Base-by-base conservation (phyloP, 2,797 vertebrate genomes). In the Neosalanx taihuensis region DNA sequence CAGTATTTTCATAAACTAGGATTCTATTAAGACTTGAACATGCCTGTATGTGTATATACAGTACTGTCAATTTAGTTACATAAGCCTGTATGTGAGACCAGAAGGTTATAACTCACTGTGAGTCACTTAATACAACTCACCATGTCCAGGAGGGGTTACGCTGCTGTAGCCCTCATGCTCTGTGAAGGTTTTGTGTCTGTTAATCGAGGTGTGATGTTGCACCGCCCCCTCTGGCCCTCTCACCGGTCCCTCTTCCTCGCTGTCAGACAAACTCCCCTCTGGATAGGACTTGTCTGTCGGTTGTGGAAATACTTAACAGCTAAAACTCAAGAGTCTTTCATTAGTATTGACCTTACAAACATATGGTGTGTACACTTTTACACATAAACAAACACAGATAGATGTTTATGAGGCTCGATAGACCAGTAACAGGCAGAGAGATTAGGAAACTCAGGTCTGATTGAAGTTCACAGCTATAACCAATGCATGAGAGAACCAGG, bases 161-260 rank as follows among this genome's bases (percentile, higher is more conserved):
- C 96, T 96, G 92, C 94, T 96, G 91, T 95, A 96, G 41, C 94
- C 94, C 74, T 94, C 95, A 80, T 93, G 95, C 81, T 96, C 94
- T 3, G 89, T 85, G 74, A 93, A 92, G 84, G 93, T 93, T 77
- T 94, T 94, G 67, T 93, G 90, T 76, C 91, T 93, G 76, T 90
- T 92, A 88, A 94, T 93, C 95, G 94, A 97, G 59, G 87, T 81
- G 76, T 93, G 93, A 74, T 90, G 80, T 70, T 93, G 94, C 74
- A 86, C 88, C 79, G 79, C 87, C 53, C 85, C 89, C 76, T 95
- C 93, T 1, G 90, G 90, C 73, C 89, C 92, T 88, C 91, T 93
- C 82, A 92, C 92, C 79, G 92, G 68, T 0, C 87, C 91, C 81
- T 97, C 96, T 81, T 96, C 96, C 88, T 97, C 95, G 68, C 95